These are phyloP conservation scores for Philaethria dido DNA, from an alignment of 2,888 invertebrate genomes.

Conservation along the genomic window DNA sequence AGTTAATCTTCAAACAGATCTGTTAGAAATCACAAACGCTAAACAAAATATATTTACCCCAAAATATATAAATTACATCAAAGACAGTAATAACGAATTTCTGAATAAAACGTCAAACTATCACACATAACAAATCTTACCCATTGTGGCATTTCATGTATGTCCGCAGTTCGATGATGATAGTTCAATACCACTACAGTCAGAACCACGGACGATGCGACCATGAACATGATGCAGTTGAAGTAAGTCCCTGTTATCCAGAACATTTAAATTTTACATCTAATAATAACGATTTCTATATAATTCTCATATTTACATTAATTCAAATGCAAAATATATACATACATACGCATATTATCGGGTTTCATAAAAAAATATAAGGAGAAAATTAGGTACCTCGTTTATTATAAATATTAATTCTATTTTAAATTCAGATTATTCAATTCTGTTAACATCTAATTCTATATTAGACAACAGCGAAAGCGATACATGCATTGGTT, in stretches of 20 bases:
- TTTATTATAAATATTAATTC: conserved; percentile 31
- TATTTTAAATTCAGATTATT: conserved; percentile 14
- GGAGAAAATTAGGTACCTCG: conserved; percentile 42
- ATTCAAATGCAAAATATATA: neutral
- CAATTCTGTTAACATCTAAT: conserved; percentile 1
- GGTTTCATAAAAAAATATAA: conserved; percentile 26
- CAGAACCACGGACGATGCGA: conserved; percentile 98
- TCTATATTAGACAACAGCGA: conserved; percentile 27
- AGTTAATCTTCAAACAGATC: too few species aligned
- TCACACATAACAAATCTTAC: conserved; percentile 86
- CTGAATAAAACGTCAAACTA: neutral
- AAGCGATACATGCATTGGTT: conserved; percentile 10
- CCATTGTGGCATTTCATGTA: conserved; percentile 98
- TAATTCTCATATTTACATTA: conserved; percentile 18
- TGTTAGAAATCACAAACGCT: too few species aligned
- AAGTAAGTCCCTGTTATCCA: conserved; percentile 95
- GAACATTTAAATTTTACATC: conserved; percentile 43
- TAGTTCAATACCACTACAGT: conserved; percentile 98
- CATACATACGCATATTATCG: neutral
- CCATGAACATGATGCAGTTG: conserved; percentile 99
- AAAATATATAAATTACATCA: too few species aligned
- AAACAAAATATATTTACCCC: too few species aligned
- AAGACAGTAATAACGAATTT: too few species aligned
- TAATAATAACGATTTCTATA: neutral
- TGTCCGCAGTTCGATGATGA: conserved; percentile 98